Evolutionary conservation across 2,113 vertebrate species (phyloP), one percentile per base, ranked within the genome.

Genomic region (Tor tambroides): DNA sequence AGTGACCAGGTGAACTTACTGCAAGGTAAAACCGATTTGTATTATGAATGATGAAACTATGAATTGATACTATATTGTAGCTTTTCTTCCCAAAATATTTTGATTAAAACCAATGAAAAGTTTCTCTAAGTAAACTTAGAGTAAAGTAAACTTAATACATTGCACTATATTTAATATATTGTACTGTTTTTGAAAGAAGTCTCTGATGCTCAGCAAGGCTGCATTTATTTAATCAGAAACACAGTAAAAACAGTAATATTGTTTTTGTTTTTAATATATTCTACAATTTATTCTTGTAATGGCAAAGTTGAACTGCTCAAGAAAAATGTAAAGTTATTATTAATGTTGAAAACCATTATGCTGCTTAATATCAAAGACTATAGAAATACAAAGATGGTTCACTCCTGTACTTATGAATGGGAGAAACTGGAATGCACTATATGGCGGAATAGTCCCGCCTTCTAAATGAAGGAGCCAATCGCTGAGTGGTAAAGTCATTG

Each of bases 11-110:
- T 41, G 71, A 74, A 74, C 19, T 74, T n/a, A 74, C 21, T 74
- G 35, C 35, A 74, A 74, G 35, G 71, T 74, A 35, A 74, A 74
- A 74, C 9, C 41, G 69, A 72, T 19, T 41, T 74, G 32, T 71
- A 38, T 71, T 71, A 71, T 17, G 21, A 74, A 74, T 74, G 5
- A 74, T 71, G 6, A 71, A 71, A 35, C 30, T 35, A 71, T 71
- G 32, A 71, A 71, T 32, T 19, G 14, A 32, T 4, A 26, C 30
- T 23, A 72, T 41, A 19, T 23, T 12, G 19, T 10, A 23, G 41
- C 21, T 72, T 41, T 41, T 41, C 19, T 5, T 12, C 32, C 49
- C 32, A 19, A 72, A 72, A 72, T 1, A 38, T 43, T 9, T 43
- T 43, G 10, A 71, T 21, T 23, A 23, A 38, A 10, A 72, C 1